Conservation (phyloP, 2,888 invertebrate genomes). For the Parthenolecanium corni region DNA sequence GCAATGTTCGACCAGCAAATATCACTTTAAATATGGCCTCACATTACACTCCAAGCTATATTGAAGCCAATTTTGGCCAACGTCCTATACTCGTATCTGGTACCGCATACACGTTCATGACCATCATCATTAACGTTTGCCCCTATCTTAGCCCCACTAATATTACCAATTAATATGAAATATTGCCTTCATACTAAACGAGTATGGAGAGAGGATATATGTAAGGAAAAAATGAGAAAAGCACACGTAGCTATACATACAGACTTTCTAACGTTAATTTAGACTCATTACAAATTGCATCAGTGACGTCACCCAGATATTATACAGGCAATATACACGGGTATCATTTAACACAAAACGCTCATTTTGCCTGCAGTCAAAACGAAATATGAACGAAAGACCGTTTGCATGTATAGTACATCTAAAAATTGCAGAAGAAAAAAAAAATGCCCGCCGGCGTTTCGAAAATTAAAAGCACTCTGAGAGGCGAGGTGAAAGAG, state of each 20-base stretch:
- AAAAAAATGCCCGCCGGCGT: not conserved
- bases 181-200: constrained; percentile 8
- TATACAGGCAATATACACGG: not conserved
- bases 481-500: not conserved
- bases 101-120: too few species aligned
- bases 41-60: too few species aligned
- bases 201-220: constrained; percentile 8
- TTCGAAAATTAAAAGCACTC: constrained; percentile 14
- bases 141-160: not conserved
- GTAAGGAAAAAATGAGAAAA: constrained; percentile 16
- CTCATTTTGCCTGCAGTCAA: constrained; percentile 7
- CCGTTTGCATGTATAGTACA: not conserved
- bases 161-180: constrained; percentile 16
- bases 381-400: constrained; percentile 4
- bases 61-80: too few species aligned
- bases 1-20: too few species aligned
- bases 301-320: constrained; percentile 8
- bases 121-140: not conserved
- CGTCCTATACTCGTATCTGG: too few species aligned
- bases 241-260: not conserved
- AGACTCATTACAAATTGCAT: constrained; percentile 21
- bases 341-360: constrained; percentile 24
- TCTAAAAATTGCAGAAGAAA: too few species aligned
- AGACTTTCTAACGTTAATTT: constrained; percentile 21
- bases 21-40: too few species aligned